A percentile compares a stretch with the other conserved stretches of the same genome.
Conservation (phyloP, 2,797 vertebrate species). For the Psittacula echo region DNA sequence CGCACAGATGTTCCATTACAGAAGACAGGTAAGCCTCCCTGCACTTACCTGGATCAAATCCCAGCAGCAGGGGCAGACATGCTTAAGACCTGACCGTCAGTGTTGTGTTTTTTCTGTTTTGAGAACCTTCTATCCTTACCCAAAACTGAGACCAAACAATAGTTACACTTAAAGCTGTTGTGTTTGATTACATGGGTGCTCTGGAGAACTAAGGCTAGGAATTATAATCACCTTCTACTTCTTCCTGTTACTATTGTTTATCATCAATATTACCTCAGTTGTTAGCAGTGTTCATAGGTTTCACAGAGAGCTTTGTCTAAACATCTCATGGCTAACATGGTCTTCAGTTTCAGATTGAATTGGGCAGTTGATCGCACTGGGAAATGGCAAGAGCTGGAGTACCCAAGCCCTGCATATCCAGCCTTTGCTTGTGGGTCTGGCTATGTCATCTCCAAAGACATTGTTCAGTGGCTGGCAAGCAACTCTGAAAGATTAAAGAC, state of each 20-base stretch:
- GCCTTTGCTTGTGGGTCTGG: constrained; percentile 97
- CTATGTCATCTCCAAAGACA: constrained; percentile 91
- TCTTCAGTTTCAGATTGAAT: constrained; percentile 93
- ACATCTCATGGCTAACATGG: neutral
- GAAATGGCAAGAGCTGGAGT: constrained; percentile 98
- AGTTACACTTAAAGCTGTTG: neutral
- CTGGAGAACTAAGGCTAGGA: neutral
- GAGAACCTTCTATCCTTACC: neutral
- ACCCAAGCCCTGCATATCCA: constrained; percentile 93
- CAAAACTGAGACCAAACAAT: neutral
- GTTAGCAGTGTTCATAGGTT: neutral
- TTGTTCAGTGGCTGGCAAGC: constrained; percentile 92
- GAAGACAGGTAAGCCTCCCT: neutral
- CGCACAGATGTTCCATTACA: neutral
- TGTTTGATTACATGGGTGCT: neutral
- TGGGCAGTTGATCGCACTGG: constrained; percentile 97
- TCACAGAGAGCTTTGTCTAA: neutral
- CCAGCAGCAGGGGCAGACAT: neutral
- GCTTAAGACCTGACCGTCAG: neutral
- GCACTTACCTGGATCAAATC: neutral
- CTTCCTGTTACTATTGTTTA: neutral
- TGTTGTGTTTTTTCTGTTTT: neutral
- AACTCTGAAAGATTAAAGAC: constrained; percentile 91
- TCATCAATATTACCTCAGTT: neutral
- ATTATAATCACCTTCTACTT: neutral